phyloP scores from a whole-genome alignment of 1,140 invertebrate species.

The Monomorium pharaonis region DNA sequence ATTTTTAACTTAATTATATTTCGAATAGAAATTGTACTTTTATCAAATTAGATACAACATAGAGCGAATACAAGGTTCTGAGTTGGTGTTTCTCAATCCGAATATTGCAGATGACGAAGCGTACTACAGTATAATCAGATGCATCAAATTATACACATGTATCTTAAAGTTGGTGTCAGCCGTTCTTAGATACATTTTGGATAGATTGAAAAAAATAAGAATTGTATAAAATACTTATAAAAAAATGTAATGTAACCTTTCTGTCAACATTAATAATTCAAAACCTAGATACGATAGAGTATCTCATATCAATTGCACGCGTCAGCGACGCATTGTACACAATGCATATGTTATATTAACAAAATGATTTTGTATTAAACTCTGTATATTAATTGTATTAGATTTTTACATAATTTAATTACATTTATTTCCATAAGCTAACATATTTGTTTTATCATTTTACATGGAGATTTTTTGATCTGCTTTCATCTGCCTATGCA shows the following conservation, averaged over 20 bases:
- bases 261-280: too few species aligned
- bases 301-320: too few species aligned
- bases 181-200: neutral
- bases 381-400: neutral
- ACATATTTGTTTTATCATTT: conserved; percentile 2
- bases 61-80: neutral
- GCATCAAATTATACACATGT: conserved; percentile 11
- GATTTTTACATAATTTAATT: neutral
- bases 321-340: too few species aligned
- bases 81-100: neutral
- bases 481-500: conserved; percentile 3
- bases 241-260: neutral
- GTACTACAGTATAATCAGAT: neutral
- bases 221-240: neutral
- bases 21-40: neutral
- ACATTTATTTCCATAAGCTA: neutral
- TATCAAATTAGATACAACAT: conserved; percentile 5
- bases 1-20: neutral
- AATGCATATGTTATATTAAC: too few species aligned
- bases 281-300: too few species aligned
- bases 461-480: neutral
- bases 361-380: neutral
- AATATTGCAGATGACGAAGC: neutral
- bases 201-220: neutral
- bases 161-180: conserved; percentile 14